phyloP scores from a whole-genome alignment of 2,888 invertebrate genomes.

The Odontocerum albicorne region DNA sequence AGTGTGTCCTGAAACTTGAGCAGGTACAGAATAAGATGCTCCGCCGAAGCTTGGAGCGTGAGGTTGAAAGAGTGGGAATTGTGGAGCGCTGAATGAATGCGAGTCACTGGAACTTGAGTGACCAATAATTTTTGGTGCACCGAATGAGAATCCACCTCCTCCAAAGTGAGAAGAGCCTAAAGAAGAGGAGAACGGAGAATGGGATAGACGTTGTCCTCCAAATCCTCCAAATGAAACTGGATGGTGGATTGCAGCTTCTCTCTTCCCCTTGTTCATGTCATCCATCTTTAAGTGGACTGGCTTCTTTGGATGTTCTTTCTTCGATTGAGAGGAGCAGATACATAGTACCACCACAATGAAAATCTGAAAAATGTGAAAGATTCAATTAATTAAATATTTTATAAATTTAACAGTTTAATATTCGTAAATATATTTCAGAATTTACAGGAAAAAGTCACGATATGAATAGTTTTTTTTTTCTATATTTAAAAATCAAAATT shows the following conservation, averaged over 20 bases:
- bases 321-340: slow-evolving; percentile 13
- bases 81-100: slow-evolving; percentile 15
- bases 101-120: slow-evolving; percentile 15
- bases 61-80: slow-evolving; percentile 13
- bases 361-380: slow-evolving; percentile 26
- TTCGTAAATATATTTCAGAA: too few relatives aligned
- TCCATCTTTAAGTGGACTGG: slow-evolving; percentile 5
- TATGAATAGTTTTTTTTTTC: too few relatives aligned
- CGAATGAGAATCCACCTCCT: slow-evolving; percentile 24
- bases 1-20: slow-evolving; percentile 1
- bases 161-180: slow-evolving; percentile 7
- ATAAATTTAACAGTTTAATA: too few relatives aligned
- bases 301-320: slow-evolving; percentile 20
- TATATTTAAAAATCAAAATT: too few relatives aligned
- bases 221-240: slow-evolving; percentile 19
- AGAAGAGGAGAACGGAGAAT: slow-evolving; percentile 18
- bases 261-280: slow-evolving; percentile 29
- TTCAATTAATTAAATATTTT: too few relatives aligned
- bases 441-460: too few relatives aligned
- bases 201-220: too few relatives aligned
- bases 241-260: slow-evolving; percentile 28
- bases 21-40: slow-evolving; percentile 3
- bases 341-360: slow-evolving; percentile 20
- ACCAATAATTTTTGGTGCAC: slow-evolving; percentile 23
- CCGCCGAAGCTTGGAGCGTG: slow-evolving; percentile 17